phyloP scores from a whole-genome alignment of 1,140 invertebrate species.

The Drosophila mayri region DNA sequence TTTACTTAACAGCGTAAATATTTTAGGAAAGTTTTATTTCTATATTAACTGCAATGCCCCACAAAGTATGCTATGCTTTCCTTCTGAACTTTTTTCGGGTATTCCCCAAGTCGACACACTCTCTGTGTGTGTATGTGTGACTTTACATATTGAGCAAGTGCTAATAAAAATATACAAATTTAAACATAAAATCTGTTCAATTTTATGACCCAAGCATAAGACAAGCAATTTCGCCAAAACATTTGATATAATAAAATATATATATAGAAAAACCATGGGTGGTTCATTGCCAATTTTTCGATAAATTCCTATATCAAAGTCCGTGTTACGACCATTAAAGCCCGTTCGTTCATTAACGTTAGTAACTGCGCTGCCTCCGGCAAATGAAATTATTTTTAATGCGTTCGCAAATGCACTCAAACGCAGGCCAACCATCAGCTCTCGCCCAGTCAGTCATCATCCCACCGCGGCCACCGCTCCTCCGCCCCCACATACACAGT shows the following conservation, averaged over 20 bases:
- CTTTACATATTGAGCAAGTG: conserved; percentile 72
- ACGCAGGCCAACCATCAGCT: conserved; percentile 39
- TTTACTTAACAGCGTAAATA: too few relatives aligned
- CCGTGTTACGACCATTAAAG: conserved; percentile 31
- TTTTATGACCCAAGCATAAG: conserved; percentile 61
- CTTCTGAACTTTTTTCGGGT: background rate
- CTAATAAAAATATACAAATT: conserved; percentile 82
- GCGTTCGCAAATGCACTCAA: conserved; percentile 75
- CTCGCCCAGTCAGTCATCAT: conserved; percentile 15
- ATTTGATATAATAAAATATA: conserved; percentile 2
- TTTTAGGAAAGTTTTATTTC: background rate
- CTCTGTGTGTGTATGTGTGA: conserved; percentile 39
- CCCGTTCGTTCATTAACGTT: conserved; percentile 41
- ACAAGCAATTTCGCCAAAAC: conserved; percentile 31
- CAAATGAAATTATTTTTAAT: conserved; percentile 78
- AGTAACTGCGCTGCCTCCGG: conserved; percentile 5
- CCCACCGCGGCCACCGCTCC: background rate
- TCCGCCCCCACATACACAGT: conserved; percentile 24
- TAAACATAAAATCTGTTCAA: conserved; percentile 75
- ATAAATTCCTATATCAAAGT: conserved; percentile 15
- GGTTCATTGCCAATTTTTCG: background rate
- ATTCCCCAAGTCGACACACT: background rate
- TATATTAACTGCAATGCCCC: background rate
- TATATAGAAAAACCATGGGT: conserved; percentile 10
- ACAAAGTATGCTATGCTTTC: background rate